Evolutionary conservation across 2,797 vertebrate genomes (phyloP).

Genomic region (Threskiornis aethiopicus): DNA sequence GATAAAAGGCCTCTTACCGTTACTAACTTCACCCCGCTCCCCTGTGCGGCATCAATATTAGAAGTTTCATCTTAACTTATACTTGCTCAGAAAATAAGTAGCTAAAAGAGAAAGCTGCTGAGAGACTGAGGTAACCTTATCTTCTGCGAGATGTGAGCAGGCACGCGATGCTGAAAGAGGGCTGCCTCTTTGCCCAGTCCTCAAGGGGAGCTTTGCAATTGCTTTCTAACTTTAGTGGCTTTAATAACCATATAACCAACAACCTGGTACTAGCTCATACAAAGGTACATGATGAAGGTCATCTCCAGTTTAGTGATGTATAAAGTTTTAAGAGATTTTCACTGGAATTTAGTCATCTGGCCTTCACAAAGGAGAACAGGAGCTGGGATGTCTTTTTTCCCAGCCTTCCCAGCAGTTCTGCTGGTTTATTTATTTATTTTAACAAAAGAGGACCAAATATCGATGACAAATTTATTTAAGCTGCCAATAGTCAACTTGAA

Average conservation of each 20-base stretch:
- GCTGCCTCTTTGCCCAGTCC: too few relatives aligned
- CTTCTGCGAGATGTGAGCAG: not conserved
- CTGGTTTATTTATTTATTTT: not conserved
- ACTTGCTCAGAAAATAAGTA: not conserved
- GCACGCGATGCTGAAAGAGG: not conserved
- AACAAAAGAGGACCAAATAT: not conserved
- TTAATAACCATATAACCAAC: not conserved
- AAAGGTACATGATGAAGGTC: not conserved
- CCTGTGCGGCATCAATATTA: not conserved
- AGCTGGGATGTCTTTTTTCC: not conserved
- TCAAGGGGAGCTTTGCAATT: not conserved
- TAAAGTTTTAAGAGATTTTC: not conserved
- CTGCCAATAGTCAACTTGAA: not conserved
- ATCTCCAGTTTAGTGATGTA: not conserved
- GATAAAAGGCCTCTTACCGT: not conserved
- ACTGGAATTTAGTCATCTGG: not conserved
- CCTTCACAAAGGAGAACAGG: not conserved
- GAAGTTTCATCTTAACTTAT: not conserved
- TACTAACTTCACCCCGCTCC: not conserved
- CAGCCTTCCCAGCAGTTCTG: not conserved
- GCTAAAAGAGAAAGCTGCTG: not conserved
- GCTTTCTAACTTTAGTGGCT: not conserved
- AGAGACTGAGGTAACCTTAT: not conserved
- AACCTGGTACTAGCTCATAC: rapidly evolving
- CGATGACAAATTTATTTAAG: not conserved